phyloP scores from a whole-genome alignment of 2,888 invertebrate genomes.

The Diaperis boleti region DNA sequence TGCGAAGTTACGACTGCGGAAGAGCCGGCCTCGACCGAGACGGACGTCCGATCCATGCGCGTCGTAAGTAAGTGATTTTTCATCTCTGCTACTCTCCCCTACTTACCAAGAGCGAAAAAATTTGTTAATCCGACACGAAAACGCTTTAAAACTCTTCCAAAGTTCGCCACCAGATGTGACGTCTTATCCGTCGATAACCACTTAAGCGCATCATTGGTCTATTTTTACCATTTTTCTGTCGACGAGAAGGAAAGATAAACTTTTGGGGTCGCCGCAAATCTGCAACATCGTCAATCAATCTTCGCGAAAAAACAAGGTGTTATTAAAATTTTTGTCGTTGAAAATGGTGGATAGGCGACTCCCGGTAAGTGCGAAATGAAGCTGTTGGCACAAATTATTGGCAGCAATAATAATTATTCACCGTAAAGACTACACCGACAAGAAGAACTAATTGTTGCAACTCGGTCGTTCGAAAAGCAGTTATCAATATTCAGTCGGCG shows the following conservation, averaged over 20 bases:
- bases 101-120: neutral
- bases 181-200: slow-evolving; percentile 17
- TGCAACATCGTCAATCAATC: no score
- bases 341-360: no score
- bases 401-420: no score
- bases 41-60: slow-evolving; percentile 75
- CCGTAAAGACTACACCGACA: no score
- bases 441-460: no score
- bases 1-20: slow-evolving; percentile 83
- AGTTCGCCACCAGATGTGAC: slow-evolving; percentile 22
- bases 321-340: slow-evolving; percentile 4
- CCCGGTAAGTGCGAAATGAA: no score
- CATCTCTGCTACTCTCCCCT: neutral
- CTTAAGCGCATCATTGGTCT: slow-evolving; percentile 20
- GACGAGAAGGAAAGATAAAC: slow-evolving; percentile 27
- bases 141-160: neutral
- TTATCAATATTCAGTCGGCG: no score
- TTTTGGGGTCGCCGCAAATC: slow-evolving; percentile 3
- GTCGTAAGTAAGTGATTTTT: slow-evolving; percentile 77
- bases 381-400: no score
- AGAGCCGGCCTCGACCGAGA: slow-evolving; percentile 77
- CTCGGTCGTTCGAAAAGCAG: no score
- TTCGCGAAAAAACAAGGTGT: neutral
- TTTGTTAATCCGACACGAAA: slow-evolving; percentile 4
- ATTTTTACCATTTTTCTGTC: slow-evolving; percentile 28